Conservation (phyloP, 2,888 invertebrate species). For the Peribatodes rhomboidaria region DNA sequence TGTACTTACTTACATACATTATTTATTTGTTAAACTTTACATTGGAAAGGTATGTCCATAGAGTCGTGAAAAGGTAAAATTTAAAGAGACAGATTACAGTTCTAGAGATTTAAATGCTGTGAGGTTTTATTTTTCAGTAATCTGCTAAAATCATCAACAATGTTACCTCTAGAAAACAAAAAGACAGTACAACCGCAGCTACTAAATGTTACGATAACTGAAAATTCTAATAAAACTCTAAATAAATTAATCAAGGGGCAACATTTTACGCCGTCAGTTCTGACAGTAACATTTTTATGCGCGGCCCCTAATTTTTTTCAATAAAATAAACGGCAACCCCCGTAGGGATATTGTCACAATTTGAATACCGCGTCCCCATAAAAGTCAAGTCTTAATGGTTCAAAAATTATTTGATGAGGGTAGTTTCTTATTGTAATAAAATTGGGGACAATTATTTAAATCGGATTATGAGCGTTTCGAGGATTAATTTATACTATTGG, state of each 20-base stretch:
- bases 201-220: not conserved
- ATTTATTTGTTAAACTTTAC: no score
- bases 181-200: not conserved
- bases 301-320: constrained; percentile 46
- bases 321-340: constrained; percentile 48
- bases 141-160: no score
- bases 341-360: constrained; percentile 49
- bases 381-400: constrained; percentile 52
- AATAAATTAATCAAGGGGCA: constrained; percentile 19
- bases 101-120: no score
- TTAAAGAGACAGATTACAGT: no score
- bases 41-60: no score
- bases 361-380: constrained; percentile 47
- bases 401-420: constrained; percentile 49
- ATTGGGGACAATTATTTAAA: constrained; percentile 43
- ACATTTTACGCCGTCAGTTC: constrained; percentile 24
- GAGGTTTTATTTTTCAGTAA: no score
- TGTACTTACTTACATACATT: no score
- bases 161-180: not conserved
- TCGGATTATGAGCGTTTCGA: constrained; percentile 42
- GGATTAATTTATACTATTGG: constrained; percentile 42
- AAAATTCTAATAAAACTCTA: constrained; percentile 10
- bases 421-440: constrained; percentile 43
- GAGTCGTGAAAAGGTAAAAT: no score
- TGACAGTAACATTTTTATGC: constrained; percentile 40